These are phyloP conservation scores for Zoanthus solanderi DNA, from an alignment of 92 coral and sea anemone species.

Conservation along the genomic window DNA sequence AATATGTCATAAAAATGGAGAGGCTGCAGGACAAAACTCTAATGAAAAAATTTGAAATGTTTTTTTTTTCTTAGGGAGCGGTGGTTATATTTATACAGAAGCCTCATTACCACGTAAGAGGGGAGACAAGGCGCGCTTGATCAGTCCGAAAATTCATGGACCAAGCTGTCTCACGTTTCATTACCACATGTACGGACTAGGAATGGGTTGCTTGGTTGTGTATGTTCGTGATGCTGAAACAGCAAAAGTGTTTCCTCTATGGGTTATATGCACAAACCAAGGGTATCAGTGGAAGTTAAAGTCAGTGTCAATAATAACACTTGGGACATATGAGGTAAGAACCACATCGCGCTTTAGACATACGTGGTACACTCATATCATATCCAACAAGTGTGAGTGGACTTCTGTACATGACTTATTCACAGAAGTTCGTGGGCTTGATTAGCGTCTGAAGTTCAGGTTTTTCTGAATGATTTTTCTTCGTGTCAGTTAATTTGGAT, in stretches of 20 bases:
- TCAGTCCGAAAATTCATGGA: not conserved
- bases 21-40: too few relatives aligned
- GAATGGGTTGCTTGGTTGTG: constrained; percentile 33
- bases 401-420: too few relatives aligned
- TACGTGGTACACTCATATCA: too few relatives aligned
- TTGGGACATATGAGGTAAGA: not conserved
- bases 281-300: constrained; percentile 22
- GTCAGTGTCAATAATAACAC: not conserved
- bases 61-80: not conserved
- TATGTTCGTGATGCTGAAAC: constrained; percentile 10
- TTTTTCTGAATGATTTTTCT: too few relatives aligned
- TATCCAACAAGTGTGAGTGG: not conserved
- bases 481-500: too few relatives aligned
- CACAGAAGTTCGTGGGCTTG: too few relatives aligned
- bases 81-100: constrained; percentile 16
- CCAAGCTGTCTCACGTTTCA: constrained; percentile 12
- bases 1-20: too few relatives aligned
- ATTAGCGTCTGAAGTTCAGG: too few relatives aligned
- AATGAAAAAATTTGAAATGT: too few relatives aligned
- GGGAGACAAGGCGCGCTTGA: constrained; percentile 25
- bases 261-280: constrained; percentile 31
- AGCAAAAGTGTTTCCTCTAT: not conserved
- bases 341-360: too few relatives aligned
- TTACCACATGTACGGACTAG: constrained; percentile 15
- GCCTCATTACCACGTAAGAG: not conserved